Evolutionary conservation across 2,888 invertebrate species (phyloP).

Genomic region (Drosophila bunnanda): DNA sequence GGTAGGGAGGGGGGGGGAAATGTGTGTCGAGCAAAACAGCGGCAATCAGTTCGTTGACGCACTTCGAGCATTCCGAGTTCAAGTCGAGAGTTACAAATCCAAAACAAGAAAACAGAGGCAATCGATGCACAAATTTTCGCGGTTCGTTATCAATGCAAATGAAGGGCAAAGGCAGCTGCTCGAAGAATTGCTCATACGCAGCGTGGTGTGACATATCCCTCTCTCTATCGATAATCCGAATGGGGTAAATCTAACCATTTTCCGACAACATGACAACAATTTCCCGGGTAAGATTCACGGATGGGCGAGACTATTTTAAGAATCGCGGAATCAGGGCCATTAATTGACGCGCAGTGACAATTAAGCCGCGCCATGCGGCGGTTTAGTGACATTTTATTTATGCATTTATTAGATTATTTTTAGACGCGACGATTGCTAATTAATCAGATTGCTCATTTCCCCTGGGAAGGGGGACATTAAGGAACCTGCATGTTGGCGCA

Average conservation of each 20-base stretch:
- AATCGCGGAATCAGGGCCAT: slow-evolving; percentile 17
- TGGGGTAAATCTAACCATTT: slow-evolving; percentile 14
- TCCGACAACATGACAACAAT: background rate
- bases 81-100: background rate
- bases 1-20: slow-evolving; percentile 2
- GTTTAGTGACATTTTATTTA: slow-evolving; percentile 39
- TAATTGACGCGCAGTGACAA: slow-evolving; percentile 33
- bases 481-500: too few species aligned
- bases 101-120: background rate
- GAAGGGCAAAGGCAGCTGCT: slow-evolving; percentile 4
- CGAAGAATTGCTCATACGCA: slow-evolving; percentile 18
- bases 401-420: slow-evolving; percentile 37
- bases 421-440: slow-evolving; percentile 11
- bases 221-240: slow-evolving; percentile 7
- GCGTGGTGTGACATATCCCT: background rate
- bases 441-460: slow-evolving; percentile 18
- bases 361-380: slow-evolving; percentile 22
- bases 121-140: background rate
- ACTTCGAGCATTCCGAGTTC: slow-evolving; percentile 14
- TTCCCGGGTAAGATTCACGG: slow-evolving; percentile 16
- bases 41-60: slow-evolving; percentile 36
- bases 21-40: slow-evolving; percentile 27
- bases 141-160: slow-evolving; percentile 33
- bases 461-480: background rate
- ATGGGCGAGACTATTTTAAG: slow-evolving; percentile 12